These are phyloP conservation scores for Acrocephalus arundinaceus DNA, from an alignment of 2,113 vertebrate genomes.

Conservation along the genomic window DNA sequence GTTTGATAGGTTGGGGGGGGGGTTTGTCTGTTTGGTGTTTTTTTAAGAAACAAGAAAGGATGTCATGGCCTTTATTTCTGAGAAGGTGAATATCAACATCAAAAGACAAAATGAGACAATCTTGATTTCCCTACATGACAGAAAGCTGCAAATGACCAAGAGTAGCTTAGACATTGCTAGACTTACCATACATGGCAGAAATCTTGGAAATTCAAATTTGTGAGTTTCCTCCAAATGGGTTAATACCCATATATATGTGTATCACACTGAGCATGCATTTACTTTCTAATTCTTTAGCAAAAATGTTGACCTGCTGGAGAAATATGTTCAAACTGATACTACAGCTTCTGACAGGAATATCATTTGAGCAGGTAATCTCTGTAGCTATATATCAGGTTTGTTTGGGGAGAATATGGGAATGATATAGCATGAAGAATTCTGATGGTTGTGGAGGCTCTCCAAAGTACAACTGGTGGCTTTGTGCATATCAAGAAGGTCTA, in stretches of 20 bases:
- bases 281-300: neutral
- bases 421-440: neutral
- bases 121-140: neutral
- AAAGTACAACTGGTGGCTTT: neutral
- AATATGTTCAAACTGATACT: neutral
- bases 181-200: neutral
- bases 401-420: neutral
- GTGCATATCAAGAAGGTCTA: neutral
- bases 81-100: neutral
- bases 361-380: neutral
- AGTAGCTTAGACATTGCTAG: neutral
- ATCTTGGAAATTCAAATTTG: neutral
- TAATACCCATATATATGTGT: neutral
- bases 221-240: neutral
- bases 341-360: neutral
- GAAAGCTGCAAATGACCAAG: neutral
- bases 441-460: neutral
- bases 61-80: neutral
- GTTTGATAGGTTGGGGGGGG: neutral
- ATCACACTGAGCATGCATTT: neutral
- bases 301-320: neutral
- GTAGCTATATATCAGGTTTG: neutral
- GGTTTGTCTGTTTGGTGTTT: rapidly evolving
- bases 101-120: neutral
- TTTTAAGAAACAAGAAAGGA: neutral